A percentile compares a stretch with the other conserved stretches of the same genome.
These are phyloP conservation scores for Coptotermes formosanus DNA, from an alignment of 1,140 invertebrate genomes.

Conservation along the genomic window DNA sequence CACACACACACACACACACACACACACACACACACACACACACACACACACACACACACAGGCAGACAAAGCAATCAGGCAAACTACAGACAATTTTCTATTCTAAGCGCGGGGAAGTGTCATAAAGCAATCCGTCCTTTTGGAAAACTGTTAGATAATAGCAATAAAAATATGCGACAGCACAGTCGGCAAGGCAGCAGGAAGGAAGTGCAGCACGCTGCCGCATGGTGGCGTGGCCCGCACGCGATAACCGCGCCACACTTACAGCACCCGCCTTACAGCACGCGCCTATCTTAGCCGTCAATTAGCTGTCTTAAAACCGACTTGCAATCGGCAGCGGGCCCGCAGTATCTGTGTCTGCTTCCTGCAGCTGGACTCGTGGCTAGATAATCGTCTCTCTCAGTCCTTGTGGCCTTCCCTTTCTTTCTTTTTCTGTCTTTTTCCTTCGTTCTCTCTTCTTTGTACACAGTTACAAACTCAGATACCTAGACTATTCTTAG, in stretches of 20 bases:
- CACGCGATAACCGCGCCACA: not conserved
- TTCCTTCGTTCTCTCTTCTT: not conserved
- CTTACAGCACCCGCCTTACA: not conserved
- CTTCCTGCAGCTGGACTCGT: constrained; percentile 4
- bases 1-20: too few relatives aligned
- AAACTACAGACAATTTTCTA: too few relatives aligned
- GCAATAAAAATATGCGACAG: too few relatives aligned
- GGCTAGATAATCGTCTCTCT: not conserved
- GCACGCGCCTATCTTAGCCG: not conserved
- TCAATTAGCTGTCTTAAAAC: not conserved
- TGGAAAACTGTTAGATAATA: too few relatives aligned
- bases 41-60: too few relatives aligned
- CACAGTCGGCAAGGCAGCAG: not conserved
- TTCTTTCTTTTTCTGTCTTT: not conserved
- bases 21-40: too few relatives aligned
- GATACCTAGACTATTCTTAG: too few relatives aligned
- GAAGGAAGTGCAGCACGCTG: not conserved
- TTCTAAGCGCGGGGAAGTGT: too few relatives aligned
- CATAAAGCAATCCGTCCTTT: too few relatives aligned
- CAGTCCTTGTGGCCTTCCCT: not conserved
- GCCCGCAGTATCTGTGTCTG: not conserved
- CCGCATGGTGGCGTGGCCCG: not conserved
- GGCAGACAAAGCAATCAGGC: too few relatives aligned
- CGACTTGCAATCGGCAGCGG: not conserved
- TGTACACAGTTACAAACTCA: not conserved